Base-by-base conservation (phyloP, 1,140 invertebrate species). In the Drosophila sturtevanti region DNA sequence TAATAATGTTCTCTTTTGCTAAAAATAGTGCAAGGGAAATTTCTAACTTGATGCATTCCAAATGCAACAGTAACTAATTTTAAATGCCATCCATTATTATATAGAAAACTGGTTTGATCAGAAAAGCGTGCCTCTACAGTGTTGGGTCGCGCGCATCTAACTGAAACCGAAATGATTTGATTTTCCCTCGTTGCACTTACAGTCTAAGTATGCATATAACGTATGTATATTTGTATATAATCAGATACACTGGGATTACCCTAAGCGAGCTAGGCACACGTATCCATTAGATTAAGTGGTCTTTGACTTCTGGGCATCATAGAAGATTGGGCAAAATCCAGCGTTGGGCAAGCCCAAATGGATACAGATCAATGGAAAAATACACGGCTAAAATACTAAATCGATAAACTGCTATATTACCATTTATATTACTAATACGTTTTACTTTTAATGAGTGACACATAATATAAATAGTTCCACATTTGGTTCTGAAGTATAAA, bases 1-100 rank as follows among this genome's bases (percentile, higher is more conserved):
- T 37, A 71, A 87, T 72, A 60, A 76, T 77, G 75, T 82, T 82
- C 63, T 79, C 74, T 34, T 37, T 5, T 11, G 22, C 79, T 86
- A 89, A 72, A 89, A 87, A 87, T 89, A 87, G 84, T 68, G 72
- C 61, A 84, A 81, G 69, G 82, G 79, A 75, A 86, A 87, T 82
- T 79, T 82, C 63, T 68, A 67, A 59, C 70, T 65, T 41, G 59
- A 60, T 69, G 66, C 81, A 85, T 85, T 74, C 80, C 75, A 65
- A 75, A 68, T 80, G 77, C 72, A 72, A 63, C 68, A 61, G 59
- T 60, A 65, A 85, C 74, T 69, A 77, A 77, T 78, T 72, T 63
- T 71, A 87, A 87, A 86, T 82, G 82, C 78, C 81, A 85, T 63
- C 64, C 64, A 86, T 85, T 85, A 72, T 24, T 85, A 72, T 24